These are phyloP conservation scores for Teleiodes luculella DNA, from an alignment of 2,888 invertebrate species.

Conservation along the genomic window DNA sequence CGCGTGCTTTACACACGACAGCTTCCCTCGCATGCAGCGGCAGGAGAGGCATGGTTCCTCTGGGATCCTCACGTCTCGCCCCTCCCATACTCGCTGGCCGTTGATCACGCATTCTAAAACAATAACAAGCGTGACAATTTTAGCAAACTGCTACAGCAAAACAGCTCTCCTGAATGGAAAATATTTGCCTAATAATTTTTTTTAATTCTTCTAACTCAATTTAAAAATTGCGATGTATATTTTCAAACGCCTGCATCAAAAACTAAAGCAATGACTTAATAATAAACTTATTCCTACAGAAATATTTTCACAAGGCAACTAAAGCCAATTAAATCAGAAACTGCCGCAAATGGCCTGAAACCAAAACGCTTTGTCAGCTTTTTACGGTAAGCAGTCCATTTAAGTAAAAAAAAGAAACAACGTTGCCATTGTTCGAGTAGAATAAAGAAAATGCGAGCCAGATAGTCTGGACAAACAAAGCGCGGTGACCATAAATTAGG, in stretches of 20 bases:
- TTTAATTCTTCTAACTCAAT: too few relatives aligned
- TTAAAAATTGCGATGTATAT: too few relatives aligned
- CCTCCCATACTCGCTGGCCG: slow-evolving; percentile 88
- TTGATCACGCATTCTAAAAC: slow-evolving; percentile 88
- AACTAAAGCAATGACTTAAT: not conserved
- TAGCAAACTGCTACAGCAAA: too few relatives aligned
- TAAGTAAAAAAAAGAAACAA: slow-evolving; percentile 45
- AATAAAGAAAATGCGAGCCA: slow-evolving; percentile 42
- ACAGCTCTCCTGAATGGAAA: too few relatives aligned
- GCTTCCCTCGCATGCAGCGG: slow-evolving; percentile 83
- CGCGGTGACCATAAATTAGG: slow-evolving; percentile 64
- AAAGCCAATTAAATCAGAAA: slow-evolving; percentile 2
- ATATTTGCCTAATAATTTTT: too few relatives aligned
- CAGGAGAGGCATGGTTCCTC: slow-evolving; percentile 94
- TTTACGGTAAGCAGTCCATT: slow-evolving; percentile 28
- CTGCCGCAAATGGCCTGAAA: not conserved
- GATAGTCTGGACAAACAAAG: slow-evolving; percentile 54
- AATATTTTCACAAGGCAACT: not conserved
- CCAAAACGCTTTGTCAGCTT: slow-evolving; percentile 18
- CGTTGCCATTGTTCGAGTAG: slow-evolving; percentile 51
- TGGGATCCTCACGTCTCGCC: slow-evolving; percentile 87
- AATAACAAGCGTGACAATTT: too few relatives aligned
- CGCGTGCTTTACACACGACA: slow-evolving; percentile 90
- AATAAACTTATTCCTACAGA: not conserved
- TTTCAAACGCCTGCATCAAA: not conserved